A percentile compares a stretch with the other conserved stretches of the same genome.
These are phyloP conservation scores for Ectobius pallidus DNA, from an alignment of 2,888 invertebrate genomes.

Conservation along the genomic window DNA sequence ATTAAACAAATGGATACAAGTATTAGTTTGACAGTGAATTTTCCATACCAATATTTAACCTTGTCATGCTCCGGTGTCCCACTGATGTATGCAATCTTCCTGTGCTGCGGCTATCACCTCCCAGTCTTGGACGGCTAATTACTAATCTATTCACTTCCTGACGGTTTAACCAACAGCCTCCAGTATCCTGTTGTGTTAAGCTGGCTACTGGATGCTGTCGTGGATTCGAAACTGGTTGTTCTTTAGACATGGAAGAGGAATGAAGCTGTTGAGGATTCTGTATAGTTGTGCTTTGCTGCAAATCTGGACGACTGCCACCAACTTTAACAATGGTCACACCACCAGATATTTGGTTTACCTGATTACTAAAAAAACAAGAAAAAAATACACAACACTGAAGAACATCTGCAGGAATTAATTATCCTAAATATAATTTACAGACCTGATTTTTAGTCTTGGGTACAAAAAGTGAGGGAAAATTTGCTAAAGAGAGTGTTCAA, in stretches of 20 bases:
- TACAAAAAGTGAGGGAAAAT: too few relatives aligned
- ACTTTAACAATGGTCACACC: constrained; percentile 83
- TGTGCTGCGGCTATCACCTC: constrained; percentile 76
- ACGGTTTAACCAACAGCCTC: constrained; percentile 31
- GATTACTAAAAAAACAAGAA: constrained; percentile 47
- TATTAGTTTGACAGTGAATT: too few relatives aligned
- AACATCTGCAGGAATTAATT: background rate
- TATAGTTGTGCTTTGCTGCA: constrained; percentile 44
- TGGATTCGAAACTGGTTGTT: background rate
- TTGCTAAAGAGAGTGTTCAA: too few relatives aligned
- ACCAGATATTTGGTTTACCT: constrained; percentile 73
- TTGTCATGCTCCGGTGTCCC: constrained; percentile 78
- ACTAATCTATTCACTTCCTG: constrained; percentile 45
- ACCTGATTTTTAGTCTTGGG: too few relatives aligned
- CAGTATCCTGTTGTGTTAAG: constrained; percentile 34
- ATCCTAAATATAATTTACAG: too few relatives aligned
- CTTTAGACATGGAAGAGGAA: background rate
- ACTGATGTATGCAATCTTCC: constrained; percentile 73
- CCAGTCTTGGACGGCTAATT: constrained; percentile 46
- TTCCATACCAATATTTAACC: constrained; percentile 66
- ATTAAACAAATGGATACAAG: too few relatives aligned
- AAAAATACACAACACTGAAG: background rate
- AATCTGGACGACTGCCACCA: constrained; percentile 57
- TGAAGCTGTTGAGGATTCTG: constrained; percentile 39
- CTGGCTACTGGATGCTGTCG: constrained; percentile 10